phyloP scores from a whole-genome alignment of 2,888 invertebrate genomes.

The Lasioglossum vierecki region DNA sequence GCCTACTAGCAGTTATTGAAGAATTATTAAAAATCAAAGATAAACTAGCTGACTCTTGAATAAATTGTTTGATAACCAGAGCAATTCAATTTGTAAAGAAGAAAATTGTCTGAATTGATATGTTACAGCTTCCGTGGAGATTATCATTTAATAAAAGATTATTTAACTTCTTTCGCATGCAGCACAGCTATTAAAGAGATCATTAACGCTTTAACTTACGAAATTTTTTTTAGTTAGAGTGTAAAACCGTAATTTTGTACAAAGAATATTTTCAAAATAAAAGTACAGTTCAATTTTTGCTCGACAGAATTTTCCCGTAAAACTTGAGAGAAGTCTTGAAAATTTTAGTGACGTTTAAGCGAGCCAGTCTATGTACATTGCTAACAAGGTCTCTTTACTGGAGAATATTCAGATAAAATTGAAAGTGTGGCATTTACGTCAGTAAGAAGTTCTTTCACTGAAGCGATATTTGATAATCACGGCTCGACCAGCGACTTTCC shows the following conservation, averaged over 20 bases:
- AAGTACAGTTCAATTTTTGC: not conserved
- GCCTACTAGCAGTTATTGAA: no score
- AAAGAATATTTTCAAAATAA: not conserved
- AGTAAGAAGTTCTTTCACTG: not conserved
- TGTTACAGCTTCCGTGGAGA: not conserved
- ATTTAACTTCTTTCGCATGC: not conserved
- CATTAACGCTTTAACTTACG: not conserved
- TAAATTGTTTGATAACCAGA: no score
- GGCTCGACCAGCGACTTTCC: not conserved
- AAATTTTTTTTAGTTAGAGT: not conserved
- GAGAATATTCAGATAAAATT: not conserved
- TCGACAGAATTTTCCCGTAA: not conserved
- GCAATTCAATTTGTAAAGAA: not conserved
- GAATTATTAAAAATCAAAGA: no score
- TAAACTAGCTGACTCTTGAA: no score
- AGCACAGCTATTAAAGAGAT: not conserved
- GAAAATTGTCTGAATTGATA: not conserved
- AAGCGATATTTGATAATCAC: slow-evolving; percentile 29
- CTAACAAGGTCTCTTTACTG: not conserved
- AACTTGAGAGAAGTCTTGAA: not conserved
- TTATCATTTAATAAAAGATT: not conserved
- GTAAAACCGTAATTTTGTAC: not conserved
- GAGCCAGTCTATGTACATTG: not conserved
- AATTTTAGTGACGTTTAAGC: not conserved
- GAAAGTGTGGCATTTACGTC: not conserved